These are phyloP conservation scores for Drosophila rufa DNA, from an alignment of 1,140 invertebrate species.

Conservation along the genomic window DNA sequence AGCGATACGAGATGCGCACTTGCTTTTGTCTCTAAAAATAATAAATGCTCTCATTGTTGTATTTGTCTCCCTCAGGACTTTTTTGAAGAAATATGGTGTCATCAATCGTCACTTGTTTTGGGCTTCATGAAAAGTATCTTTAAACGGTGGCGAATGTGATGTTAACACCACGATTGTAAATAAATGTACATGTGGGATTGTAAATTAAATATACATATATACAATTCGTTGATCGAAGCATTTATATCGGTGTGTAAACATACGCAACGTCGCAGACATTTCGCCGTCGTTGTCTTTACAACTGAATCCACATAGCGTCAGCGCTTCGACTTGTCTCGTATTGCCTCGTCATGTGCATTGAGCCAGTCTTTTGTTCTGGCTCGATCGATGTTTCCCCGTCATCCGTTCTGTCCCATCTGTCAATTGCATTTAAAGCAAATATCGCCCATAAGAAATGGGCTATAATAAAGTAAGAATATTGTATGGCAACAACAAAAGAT, in stretches of 20 bases:
- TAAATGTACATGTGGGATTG: conserved; percentile 71
- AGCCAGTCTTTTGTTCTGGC: conserved; percentile 60
- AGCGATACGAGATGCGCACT: conserved; percentile 29
- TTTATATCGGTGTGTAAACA: conserved; percentile 45
- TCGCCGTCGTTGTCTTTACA: conserved; percentile 68
- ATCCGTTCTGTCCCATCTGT: conserved; percentile 64
- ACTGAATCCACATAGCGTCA: conserved; percentile 69
- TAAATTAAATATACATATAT: conserved; percentile 71
- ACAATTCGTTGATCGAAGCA: conserved; percentile 59
- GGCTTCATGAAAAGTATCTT: conserved; percentile 47
- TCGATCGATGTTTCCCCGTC: conserved; percentile 68
- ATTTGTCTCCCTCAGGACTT: conserved; percentile 43
- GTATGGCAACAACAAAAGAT: conserved; percentile 61
- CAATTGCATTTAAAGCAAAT: conserved; percentile 76
- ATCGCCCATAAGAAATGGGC: conserved; percentile 58
- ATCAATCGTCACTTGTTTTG: conserved; percentile 40
- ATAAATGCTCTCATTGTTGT: conserved; percentile 46
- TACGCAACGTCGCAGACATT: conserved; percentile 62
- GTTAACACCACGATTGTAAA: conserved; percentile 61
- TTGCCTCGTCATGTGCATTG: conserved; percentile 52
- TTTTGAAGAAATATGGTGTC: conserved; percentile 29
- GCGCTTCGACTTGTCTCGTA: conserved; percentile 4
- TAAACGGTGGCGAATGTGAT: conserved; percentile 58
- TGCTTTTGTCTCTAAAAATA: conserved; percentile 34
- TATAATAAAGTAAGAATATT: conserved; percentile 39